A percentile compares a stretch with the other conserved stretches of the same genome.
These are phyloP conservation scores for Sarcophaga bullata DNA, from an alignment of 1,140 invertebrate genomes.

Conservation along the genomic window DNA sequence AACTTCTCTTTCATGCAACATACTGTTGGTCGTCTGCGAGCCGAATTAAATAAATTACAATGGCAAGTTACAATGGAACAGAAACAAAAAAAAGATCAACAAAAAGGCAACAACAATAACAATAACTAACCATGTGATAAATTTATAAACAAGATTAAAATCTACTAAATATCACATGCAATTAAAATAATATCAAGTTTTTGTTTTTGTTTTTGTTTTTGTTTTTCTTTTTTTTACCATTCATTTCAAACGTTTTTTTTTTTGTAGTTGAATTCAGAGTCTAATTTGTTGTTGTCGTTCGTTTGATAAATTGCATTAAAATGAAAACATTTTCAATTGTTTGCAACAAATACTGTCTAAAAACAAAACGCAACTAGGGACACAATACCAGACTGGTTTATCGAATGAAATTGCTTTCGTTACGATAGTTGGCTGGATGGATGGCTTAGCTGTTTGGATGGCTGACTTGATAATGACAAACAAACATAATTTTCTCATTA, in stretches of 20 bases:
- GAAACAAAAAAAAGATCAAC: too few relatives aligned
- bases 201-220: background rate
- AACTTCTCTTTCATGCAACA: too few relatives aligned
- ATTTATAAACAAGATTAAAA: conserved; percentile 25
- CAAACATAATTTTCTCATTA: conserved; percentile 17
- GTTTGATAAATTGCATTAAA: conserved; percentile 1
- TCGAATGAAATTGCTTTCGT: background rate
- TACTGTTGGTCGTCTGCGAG: too few relatives aligned
- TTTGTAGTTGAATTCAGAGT: too few relatives aligned
- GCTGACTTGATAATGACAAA: too few relatives aligned
- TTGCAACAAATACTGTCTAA: background rate
- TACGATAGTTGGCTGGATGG: background rate
- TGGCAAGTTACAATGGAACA: too few relatives aligned
- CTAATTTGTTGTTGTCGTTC: too few relatives aligned
- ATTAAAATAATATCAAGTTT: conserved; percentile 16
- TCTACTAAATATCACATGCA: conserved; percentile 17
- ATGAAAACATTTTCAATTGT: conserved; percentile 8
- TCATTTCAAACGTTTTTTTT: too few relatives aligned
- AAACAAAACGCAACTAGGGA: too few relatives aligned
- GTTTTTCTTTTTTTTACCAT: background rate
- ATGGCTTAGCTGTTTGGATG: too few relatives aligned
- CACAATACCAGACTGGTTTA: background rate
- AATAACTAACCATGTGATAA: background rate
- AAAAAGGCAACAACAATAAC: too few relatives aligned
- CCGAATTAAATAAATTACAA: too few relatives aligned